These are phyloP conservation scores for Propithecus coquereli DNA, from an alignment of 2,113 vertebrate genomes.

Conservation along the genomic window DNA sequence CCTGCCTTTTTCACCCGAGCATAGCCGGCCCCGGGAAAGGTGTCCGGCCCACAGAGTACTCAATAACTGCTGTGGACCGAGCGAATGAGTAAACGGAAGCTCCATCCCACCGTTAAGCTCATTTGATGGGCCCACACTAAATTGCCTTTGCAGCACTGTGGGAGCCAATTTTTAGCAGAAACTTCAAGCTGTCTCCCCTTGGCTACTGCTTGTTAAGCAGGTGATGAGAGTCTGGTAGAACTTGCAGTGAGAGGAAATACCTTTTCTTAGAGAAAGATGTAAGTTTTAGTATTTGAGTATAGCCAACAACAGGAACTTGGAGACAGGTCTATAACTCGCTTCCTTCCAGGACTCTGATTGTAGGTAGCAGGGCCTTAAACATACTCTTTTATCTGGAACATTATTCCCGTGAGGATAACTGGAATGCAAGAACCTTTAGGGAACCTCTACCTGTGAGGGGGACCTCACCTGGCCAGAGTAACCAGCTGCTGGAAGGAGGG, in stretches of 20 bases:
- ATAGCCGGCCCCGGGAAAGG: neutral
- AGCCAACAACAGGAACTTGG: neutral
- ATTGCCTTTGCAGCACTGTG: neutral
- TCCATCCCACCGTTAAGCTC: rapidly evolving
- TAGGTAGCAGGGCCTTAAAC: neutral
- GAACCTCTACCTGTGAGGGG: neutral
- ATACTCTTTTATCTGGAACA: neutral
- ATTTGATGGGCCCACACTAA: neutral
- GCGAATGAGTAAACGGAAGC: neutral
- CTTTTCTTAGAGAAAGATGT: neutral
- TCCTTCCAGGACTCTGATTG: neutral
- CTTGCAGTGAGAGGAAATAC: neutral
- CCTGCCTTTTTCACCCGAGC: neutral
- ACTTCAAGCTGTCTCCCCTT: neutral
- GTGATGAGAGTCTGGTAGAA: neutral
- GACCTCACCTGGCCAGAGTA: neutral
- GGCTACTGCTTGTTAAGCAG: neutral
- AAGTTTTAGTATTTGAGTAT: neutral
- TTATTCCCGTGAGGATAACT: neutral
- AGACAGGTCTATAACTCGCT: neutral
- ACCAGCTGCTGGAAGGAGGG: neutral
- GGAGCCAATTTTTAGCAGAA: neutral
- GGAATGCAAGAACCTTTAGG: neutral
- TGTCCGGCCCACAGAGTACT: neutral
- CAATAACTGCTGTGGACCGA: neutral